Conservation (phyloP, 2,888 invertebrate species). For the Monopis laevigella region DNA sequence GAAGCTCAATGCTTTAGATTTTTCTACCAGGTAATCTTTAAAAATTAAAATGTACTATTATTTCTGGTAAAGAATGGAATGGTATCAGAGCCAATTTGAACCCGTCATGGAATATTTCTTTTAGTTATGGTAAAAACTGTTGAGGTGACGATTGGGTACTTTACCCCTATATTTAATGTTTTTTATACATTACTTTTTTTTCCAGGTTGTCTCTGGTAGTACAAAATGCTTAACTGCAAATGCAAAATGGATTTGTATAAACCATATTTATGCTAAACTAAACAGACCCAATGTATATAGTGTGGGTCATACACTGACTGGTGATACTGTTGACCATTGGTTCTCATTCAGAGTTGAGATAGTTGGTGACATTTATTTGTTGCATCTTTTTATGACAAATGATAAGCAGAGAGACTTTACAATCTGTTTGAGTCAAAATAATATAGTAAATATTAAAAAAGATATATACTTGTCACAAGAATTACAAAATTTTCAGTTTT, state of each 20-base stretch:
- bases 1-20: too few relatives aligned
- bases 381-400: constrained; percentile 45
- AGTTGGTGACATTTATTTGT: constrained; percentile 33
- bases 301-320: constrained; percentile 45
- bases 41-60: too few relatives aligned
- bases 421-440: constrained; percentile 31
- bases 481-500: constrained; percentile 29
- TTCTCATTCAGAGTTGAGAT: constrained; percentile 42
- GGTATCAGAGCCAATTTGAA: too few relatives aligned
- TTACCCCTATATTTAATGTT: too few relatives aligned
- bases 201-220: not conserved
- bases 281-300: constrained; percentile 45
- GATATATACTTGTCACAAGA: constrained; percentile 29
- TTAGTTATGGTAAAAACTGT: too few relatives aligned
- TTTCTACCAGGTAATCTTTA: too few relatives aligned
- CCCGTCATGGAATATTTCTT: too few relatives aligned
- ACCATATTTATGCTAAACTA: constrained; percentile 41
- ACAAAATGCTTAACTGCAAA: constrained; percentile 37
- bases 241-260: constrained; percentile 42
- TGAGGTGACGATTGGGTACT: too few relatives aligned
- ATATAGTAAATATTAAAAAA: too few relatives aligned
- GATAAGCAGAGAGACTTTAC: constrained; percentile 31
- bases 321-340: constrained; percentile 42
- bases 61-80: too few relatives aligned
- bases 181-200: too few relatives aligned